Percentiles rank a stretch among this genome's conserved stretches.
Evolutionary conservation across 2,888 invertebrate genomes (phyloP).

Genomic region (Eupelmus urozonus): DNA sequence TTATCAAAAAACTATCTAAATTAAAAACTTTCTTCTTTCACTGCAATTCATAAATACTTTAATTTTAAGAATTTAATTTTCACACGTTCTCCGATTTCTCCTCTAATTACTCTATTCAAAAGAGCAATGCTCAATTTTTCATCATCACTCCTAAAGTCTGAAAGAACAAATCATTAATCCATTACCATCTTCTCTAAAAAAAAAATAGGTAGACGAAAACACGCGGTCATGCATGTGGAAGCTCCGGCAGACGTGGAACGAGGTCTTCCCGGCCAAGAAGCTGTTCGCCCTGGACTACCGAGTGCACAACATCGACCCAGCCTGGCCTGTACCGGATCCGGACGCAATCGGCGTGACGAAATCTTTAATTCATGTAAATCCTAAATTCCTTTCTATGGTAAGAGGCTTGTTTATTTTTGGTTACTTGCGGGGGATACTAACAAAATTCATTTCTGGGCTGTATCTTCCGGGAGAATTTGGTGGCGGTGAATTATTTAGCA

Average conservation of each 20-base stretch:
- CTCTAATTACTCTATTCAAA: too few species aligned
- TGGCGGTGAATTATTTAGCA: too few species aligned
- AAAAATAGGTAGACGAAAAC: slow-evolving; percentile 92
- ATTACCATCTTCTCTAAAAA: too few species aligned
- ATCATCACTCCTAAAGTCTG: too few species aligned
- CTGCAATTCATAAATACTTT: not conserved
- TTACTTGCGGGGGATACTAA: too few species aligned
- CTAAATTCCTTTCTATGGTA: slow-evolving; percentile 88
- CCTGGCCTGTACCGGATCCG: too few species aligned
- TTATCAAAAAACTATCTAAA: too few species aligned
- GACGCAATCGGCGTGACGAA: slow-evolving; percentile 66
- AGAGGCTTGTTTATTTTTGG: slow-evolving; percentile 35
- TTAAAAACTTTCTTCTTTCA: too few species aligned
- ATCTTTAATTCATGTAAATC: slow-evolving; percentile 93
- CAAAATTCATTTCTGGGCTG: too few species aligned
- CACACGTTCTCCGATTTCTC: not conserved
- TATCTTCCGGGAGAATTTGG: too few species aligned
- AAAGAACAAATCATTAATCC: too few species aligned
- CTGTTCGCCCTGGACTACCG: slow-evolving; percentile 94
- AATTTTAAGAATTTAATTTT: not conserved
- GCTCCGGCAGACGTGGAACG: slow-evolving; percentile 96
- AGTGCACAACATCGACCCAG: slow-evolving; percentile 92
- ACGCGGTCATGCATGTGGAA: slow-evolving; percentile 95
- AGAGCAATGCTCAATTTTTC: too few species aligned
- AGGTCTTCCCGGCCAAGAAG: slow-evolving; percentile 92